These are phyloP conservation scores for Polydrusus tereticollis DNA, from an alignment of 2,888 invertebrate species.

Conservation along the genomic window DNA sequence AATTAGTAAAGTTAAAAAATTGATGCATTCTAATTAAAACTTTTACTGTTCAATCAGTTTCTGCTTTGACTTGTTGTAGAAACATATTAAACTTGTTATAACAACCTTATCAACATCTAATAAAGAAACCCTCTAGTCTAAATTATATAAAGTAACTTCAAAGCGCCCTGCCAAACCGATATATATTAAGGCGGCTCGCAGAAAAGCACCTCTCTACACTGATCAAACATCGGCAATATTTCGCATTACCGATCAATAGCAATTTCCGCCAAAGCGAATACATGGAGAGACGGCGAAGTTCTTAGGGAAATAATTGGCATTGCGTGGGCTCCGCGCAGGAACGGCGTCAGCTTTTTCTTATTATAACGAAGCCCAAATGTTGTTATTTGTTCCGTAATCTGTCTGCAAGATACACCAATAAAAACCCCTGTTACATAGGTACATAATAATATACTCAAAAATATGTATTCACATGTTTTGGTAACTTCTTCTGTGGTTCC, in stretches of 20 bases:
- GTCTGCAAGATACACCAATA: too few relatives aligned
- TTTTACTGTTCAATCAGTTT: constrained; percentile 12
- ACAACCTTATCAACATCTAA: constrained; percentile 35
- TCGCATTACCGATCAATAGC: constrained; percentile 31
- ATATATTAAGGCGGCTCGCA: constrained; percentile 33
- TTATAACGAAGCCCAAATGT: too few relatives aligned
- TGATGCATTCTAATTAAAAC: background rate
- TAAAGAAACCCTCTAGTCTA: constrained; percentile 29
- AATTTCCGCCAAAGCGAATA: constrained; percentile 29
- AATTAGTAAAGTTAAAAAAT: too few relatives aligned
- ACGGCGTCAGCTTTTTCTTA: background rate
- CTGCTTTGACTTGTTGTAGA: constrained; percentile 21
- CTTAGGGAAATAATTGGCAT: constrained; percentile 23
- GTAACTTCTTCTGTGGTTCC: too few relatives aligned
- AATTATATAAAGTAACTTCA: constrained; percentile 37
- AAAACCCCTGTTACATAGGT: too few relatives aligned
- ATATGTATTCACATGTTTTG: too few relatives aligned
- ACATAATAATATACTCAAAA: too few relatives aligned
- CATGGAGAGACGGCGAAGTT: constrained; percentile 26
- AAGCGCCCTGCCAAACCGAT: constrained; percentile 31
- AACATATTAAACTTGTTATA: constrained; percentile 17
- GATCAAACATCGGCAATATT: constrained; percentile 35
- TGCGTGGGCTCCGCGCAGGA: background rate
- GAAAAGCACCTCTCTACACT: constrained; percentile 34
- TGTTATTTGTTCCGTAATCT: too few relatives aligned